Evolutionary conservation across 2,797 vertebrate species (phyloP), one percentile per base, ranked within the genome.

Genomic region (Coregonus sp.): DNA sequence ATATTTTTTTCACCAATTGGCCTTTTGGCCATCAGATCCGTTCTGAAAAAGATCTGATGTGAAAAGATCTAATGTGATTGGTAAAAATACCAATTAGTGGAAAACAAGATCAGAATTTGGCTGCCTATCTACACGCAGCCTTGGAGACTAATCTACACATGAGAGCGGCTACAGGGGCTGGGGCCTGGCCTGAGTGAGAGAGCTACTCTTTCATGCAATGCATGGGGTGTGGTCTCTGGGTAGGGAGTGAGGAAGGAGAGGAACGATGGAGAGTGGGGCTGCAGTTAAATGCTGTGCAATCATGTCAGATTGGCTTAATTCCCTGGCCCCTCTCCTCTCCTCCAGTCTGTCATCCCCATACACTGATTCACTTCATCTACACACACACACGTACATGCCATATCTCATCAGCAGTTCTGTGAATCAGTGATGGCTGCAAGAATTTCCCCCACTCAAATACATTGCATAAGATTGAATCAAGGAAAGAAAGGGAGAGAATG

Each of bases 251-350:
- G 18, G 5, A 75, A 72, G 14, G 56, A 76, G 63, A 29, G 29
- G 63, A 15, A 4, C 25, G 4, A 9, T 66, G 25, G 25, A 35
- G 65, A 33, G 20, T 33, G 31, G 16, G 9, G 5, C 33, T 67
- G 66, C 16, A 2, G 66, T 37, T 84, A 79, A 77, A 73, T 81
- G 72, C 75, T 75, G 80, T 72, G 73, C 77, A 73, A 75, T 75
- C 72, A 79, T 74, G 82, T 79, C 77, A 76, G 82, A 81, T 73
- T 40, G 71, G 77, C 75, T 77, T 52, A 72, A 79, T 79, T 80
- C 82, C 74, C 79, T 70, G 33, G 25, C 73, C 74, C 70, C 75
- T 14, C 52, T 68, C 67, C 75, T 75, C 73, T 47, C 35, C 29
- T 54, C 52, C 31, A 70, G 70, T 65, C 31, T 77, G 70, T 79